phyloP scores from a whole-genome alignment of 2,797 vertebrate species.

The Enoplosus armatus region DNA sequence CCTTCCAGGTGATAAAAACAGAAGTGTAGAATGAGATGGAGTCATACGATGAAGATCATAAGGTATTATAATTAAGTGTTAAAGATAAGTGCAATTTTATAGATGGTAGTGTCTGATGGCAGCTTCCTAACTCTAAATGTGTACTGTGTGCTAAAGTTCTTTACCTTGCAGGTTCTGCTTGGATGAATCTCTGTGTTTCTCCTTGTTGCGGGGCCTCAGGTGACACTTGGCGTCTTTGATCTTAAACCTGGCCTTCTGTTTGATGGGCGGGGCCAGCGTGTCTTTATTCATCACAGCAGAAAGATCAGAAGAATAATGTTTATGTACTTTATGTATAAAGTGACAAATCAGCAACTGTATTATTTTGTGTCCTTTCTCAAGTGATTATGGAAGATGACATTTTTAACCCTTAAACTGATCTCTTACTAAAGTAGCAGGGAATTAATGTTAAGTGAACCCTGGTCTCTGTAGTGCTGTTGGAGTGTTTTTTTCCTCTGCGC shows the following conservation, averaged over 20 bases:
- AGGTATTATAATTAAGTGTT: background rate
- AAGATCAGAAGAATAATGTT: background rate
- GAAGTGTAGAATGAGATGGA: slow-evolving; percentile 7
- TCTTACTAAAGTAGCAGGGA: background rate
- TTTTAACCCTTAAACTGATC: background rate
- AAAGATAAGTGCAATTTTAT: background rate
- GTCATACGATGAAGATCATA: background rate
- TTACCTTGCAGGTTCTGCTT: slow-evolving; percentile 89
- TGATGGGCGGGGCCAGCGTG: slow-evolving; percentile 86
- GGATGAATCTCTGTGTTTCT: slow-evolving; percentile 86
- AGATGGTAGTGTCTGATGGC: no score
- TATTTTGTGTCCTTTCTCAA: background rate
- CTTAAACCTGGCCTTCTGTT: slow-evolving; percentile 95
- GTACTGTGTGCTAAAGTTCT: no score
- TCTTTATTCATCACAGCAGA: slow-evolving; percentile 79
- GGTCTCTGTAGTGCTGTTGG: background rate
- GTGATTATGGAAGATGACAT: no score
- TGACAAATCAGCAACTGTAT: background rate
- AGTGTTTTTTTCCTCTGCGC: background rate
- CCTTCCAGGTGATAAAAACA: slow-evolving; percentile 66
- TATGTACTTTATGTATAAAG: background rate
- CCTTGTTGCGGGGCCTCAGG: slow-evolving; percentile 90
- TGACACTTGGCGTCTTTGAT: slow-evolving; percentile 97
- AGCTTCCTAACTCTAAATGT: no score
- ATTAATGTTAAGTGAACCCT: background rate